phyloP scores from a whole-genome alignment of 2,797 vertebrate species.

The Anguilla pacifica region DNA sequence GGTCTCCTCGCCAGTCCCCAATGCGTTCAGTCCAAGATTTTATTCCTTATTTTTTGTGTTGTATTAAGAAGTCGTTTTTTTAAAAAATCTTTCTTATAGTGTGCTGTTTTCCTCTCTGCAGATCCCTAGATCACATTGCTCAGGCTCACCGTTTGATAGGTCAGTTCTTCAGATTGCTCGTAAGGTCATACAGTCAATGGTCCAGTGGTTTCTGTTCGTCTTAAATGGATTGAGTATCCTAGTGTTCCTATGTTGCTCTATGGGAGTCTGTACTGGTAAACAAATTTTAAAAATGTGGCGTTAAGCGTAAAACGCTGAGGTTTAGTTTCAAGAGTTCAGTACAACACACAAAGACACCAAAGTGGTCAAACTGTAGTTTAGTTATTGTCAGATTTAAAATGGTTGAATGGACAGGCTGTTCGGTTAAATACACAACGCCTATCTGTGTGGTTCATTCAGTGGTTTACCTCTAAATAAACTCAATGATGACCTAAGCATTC shows the following conservation, averaged over 20 bases:
- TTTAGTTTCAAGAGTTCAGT: background rate
- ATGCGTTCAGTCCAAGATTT: background rate
- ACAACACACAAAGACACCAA: background rate
- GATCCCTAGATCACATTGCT: background rate
- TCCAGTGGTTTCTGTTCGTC: background rate
- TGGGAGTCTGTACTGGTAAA: background rate
- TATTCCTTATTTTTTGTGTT: constrained; percentile 1
- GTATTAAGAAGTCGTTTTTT: background rate
- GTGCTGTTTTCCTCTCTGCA: background rate
- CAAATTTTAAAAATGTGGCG: background rate
- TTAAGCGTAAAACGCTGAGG: background rate
- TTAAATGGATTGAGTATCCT: background rate
- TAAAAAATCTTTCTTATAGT: too few species aligned
- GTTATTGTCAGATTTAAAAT: background rate
- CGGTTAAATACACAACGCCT: background rate
- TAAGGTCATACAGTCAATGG: background rate
- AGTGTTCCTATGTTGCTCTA: background rate
- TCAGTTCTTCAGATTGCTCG: background rate
- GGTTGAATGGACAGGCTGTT: background rate
- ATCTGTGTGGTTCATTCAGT: background rate
- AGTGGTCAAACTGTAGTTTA: background rate
- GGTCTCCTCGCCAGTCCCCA: background rate
- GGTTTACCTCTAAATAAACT: background rate
- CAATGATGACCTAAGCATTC: background rate
- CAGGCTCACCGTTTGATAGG: background rate